Base-by-base conservation (phyloP, 2,888 invertebrate species). In the Lithophane ornitopus region DNA sequence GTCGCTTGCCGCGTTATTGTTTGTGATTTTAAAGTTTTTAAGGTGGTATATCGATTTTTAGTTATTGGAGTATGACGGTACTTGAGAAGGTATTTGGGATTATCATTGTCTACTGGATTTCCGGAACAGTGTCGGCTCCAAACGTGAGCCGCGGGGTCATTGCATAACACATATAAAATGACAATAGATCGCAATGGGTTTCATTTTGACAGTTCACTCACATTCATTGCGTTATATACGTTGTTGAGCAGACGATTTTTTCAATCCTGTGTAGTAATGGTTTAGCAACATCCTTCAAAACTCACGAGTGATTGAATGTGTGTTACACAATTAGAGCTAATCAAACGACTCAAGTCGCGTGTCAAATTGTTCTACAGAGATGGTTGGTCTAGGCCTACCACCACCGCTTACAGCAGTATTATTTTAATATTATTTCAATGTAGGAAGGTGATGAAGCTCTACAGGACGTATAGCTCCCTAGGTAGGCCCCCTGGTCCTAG, bases 1-100 rank as follows among this genome's bases (percentile, higher is more conserved):
- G 89, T 84, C 89, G 83, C 78, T 84, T 82, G 82, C 69, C 65
- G 83, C 74, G 74, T 78, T 78, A 74, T 85, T 87, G 86, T 85
- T 78, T 85, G 78, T 81, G 70, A 77, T 87, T 87, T 88, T 84
- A 84, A 41, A 74, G 74, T 78, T 86, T 70, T 70, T 28, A 76
- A 81, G 73, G 70, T 73, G 49, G 68, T 54, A 83, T 79, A 61
- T 74, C 62, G 67, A 63, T 83, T 78, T 82, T 78, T 56, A 46
- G 78, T 74, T 78, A 76, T 74, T 86, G 49, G 77, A 81, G 86
- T 88, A 54, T 88, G 82, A 78, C 71, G 67, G 39, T 28, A 74
- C 19, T 34, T 59, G 6, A 56, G 34, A 16, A n/a, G 7, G 62
- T 34, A 61, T 44, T 46, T 59, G 52, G 75, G 22, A 49, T 59